Evolutionary conservation across 2,888 invertebrate species (phyloP).

Genomic region (Standfussiana lucernea): DNA sequence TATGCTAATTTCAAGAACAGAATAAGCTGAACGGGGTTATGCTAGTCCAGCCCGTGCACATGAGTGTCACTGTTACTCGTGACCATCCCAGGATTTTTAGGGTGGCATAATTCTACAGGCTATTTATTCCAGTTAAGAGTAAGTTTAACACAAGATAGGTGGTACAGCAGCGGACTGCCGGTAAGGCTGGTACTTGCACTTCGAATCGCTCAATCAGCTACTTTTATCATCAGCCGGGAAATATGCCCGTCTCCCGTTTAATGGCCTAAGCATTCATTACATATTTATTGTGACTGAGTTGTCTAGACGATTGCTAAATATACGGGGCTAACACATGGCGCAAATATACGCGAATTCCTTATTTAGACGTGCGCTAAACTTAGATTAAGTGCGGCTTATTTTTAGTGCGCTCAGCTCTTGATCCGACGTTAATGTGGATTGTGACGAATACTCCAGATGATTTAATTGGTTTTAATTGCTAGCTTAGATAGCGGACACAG

Average conservation of each 20-base stretch:
- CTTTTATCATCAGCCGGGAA: constrained; percentile 20
- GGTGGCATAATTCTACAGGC: not conserved
- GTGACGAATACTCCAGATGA: constrained; percentile 44
- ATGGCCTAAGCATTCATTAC: constrained; percentile 57
- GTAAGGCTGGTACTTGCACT: too few relatives aligned
- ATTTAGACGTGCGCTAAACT: constrained; percentile 70
- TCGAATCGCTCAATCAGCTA: not conserved
- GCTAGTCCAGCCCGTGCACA: not conserved
- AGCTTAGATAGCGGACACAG: not conserved
- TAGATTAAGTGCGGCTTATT: constrained; percentile 70
- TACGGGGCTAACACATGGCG: constrained; percentile 55
- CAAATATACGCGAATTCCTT: constrained; percentile 65
- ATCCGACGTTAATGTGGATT: constrained; percentile 55
- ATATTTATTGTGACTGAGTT: constrained; percentile 65
- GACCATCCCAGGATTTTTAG: not conserved
- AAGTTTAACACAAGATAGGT: not conserved
- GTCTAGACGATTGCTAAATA: constrained; percentile 70
- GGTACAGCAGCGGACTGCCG: not conserved
- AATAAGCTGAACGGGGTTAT: not conserved
- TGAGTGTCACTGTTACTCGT: not conserved
- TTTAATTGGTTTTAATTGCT: constrained; percentile 45
- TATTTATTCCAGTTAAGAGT: not conserved
- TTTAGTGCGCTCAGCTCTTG: constrained; percentile 60
- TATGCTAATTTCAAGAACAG: not conserved
- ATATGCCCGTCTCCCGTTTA: constrained; percentile 13